Conservation (phyloP, 1,140 invertebrate species). For the Drosophila punjabiensis region DNA sequence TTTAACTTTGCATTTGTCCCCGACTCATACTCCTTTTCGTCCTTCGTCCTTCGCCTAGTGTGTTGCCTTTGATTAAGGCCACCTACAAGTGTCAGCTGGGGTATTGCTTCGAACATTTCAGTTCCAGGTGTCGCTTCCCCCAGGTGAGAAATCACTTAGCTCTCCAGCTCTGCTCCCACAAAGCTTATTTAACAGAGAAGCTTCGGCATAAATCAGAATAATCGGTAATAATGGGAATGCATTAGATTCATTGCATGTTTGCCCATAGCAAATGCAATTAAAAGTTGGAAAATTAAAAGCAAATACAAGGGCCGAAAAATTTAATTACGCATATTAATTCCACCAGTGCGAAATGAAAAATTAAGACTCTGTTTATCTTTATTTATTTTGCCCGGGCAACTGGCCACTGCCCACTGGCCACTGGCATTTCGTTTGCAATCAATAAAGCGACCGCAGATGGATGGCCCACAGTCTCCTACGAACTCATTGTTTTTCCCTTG, state of each 20-base stretch:
- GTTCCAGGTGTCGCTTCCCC: slow-evolving; percentile 24
- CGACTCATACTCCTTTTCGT: not conserved
- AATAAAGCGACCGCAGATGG: slow-evolving; percentile 49
- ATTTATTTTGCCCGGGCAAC: slow-evolving; percentile 36
- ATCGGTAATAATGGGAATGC: slow-evolving; percentile 36
- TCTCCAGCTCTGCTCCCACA: not conserved
- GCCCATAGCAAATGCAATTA: slow-evolving; percentile 63
- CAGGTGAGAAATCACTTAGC: slow-evolving; percentile 32
- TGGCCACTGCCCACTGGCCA: slow-evolving; percentile 3
- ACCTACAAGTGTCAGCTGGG: slow-evolving; percentile 63
- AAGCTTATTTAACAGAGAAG: slow-evolving; percentile 6
- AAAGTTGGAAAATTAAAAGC: slow-evolving; percentile 68
- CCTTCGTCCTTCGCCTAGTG: slow-evolving; percentile 46
- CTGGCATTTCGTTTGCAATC: slow-evolving; percentile 32
- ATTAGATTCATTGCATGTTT: slow-evolving; percentile 41
- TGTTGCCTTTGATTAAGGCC: slow-evolving; percentile 65
- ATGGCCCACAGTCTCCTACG: slow-evolving; percentile 16
- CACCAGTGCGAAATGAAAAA: slow-evolving; percentile 24
- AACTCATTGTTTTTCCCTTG: slow-evolving; percentile 36
- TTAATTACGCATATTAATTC: slow-evolving; percentile 58
- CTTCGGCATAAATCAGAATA: slow-evolving; percentile 20
- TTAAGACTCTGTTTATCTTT: slow-evolving; percentile 43
- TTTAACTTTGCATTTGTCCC: slow-evolving; percentile 75
- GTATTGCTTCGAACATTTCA: slow-evolving; percentile 43
- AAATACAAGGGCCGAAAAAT: slow-evolving; percentile 60